Percentiles rank a stretch among this genome's conserved stretches.
Evolutionary conservation across 2,113 vertebrate species (phyloP).

Genomic region (Eublepharis macularius): DNA sequence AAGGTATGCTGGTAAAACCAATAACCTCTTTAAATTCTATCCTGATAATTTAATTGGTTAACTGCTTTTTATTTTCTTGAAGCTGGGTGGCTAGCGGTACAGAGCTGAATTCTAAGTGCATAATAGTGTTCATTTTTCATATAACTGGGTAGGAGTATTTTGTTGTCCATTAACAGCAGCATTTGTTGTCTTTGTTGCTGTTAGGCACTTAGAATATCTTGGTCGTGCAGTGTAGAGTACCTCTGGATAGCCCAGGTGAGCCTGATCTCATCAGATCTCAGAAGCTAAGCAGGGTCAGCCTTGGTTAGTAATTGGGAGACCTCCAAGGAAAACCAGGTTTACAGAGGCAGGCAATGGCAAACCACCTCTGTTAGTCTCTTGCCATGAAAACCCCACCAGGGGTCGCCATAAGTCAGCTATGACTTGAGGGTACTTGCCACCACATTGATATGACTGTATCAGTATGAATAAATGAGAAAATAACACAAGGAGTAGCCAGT

Average conservation of each 20-base stretch:
- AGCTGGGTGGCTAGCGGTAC: not conserved
- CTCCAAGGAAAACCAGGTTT: too few species aligned
- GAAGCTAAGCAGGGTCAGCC: too few species aligned
- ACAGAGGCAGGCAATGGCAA: too few species aligned
- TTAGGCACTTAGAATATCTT: not conserved
- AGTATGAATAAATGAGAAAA: not conserved
- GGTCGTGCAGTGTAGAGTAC: too few species aligned
- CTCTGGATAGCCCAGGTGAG: too few species aligned
- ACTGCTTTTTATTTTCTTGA: not conserved
- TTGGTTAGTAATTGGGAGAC: too few species aligned
- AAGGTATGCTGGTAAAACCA: not conserved
- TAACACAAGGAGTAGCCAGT: not conserved
- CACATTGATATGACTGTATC: not conserved
- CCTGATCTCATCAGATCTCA: too few species aligned
- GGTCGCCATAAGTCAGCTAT: too few species aligned
- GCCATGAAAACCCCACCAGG: too few species aligned
- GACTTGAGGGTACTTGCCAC: too few species aligned
- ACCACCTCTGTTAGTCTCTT: too few species aligned
- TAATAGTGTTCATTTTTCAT: not conserved
- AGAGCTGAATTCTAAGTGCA: not conserved
- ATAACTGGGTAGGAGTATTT: not conserved
- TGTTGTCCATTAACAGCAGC: not conserved
- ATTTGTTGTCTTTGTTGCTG: not conserved
- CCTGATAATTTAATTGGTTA: not conserved
- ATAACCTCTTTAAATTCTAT: not conserved